These are phyloP conservation scores for Drosophila pseudotakahashii DNA, from an alignment of 2,888 invertebrate species.

Conservation along the genomic window DNA sequence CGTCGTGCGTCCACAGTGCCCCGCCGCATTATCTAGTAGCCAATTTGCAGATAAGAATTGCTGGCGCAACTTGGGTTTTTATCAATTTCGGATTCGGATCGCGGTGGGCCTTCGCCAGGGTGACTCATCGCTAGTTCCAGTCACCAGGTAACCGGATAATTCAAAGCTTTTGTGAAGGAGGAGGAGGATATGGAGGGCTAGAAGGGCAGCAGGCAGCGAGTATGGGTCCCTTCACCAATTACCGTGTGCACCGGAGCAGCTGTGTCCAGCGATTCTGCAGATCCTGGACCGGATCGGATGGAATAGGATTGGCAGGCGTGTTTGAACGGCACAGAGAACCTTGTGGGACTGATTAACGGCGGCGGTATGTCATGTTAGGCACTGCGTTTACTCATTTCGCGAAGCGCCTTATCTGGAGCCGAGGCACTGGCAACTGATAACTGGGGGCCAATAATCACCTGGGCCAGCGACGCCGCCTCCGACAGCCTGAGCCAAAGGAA, in stretches of 20 bases:
- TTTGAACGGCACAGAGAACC: constrained; percentile 43
- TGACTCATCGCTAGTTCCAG: constrained; percentile 34
- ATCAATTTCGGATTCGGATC: constrained; percentile 49
- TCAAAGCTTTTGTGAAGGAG: not conserved
- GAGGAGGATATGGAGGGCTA: not conserved
- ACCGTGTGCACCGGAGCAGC: constrained; percentile 18
- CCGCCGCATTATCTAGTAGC: constrained; percentile 60
- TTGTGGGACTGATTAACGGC: constrained; percentile 64
- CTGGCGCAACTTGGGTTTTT: constrained; percentile 46
- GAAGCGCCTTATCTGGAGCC: constrained; percentile 58
- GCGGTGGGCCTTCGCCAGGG: constrained; percentile 22
- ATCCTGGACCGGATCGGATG: not conserved
- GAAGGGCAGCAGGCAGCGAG: not conserved
- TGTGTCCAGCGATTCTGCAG: not conserved
- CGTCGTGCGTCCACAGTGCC: constrained; percentile 42
- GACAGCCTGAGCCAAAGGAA: constrained; percentile 59
- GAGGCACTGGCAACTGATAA: constrained; percentile 66
- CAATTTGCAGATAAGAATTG: constrained; percentile 60
- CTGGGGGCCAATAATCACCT: constrained; percentile 56
- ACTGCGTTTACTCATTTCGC: constrained; percentile 68
- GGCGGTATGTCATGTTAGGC: constrained; percentile 58
- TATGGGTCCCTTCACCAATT: constrained; percentile 4
- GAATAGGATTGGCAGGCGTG: not conserved
- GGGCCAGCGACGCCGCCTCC: constrained; percentile 38
- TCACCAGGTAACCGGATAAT: constrained; percentile 5